Conservation (phyloP, 2,113 vertebrate genomes). For the Mus musculus region DNA sequence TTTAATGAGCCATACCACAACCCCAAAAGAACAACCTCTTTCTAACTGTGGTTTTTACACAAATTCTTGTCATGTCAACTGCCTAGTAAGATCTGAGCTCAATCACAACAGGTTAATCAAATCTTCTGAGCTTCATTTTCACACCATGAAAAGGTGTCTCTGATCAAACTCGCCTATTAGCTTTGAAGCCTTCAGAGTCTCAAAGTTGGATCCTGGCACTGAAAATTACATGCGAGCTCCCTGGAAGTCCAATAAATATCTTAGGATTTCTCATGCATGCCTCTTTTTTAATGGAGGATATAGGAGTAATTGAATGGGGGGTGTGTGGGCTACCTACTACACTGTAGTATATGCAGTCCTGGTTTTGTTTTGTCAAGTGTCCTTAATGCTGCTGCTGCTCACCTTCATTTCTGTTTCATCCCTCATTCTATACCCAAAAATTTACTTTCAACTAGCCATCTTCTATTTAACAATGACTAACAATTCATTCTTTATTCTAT, state of each 20-base stretch:
- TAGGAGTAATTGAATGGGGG: too few relatives aligned
- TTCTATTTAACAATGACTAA: too few relatives aligned
- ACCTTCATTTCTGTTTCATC: too few relatives aligned
- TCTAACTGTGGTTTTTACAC: background rate
- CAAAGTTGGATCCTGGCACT: rapidly evolving
- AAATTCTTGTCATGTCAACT: background rate
- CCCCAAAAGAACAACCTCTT: background rate
- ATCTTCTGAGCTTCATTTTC: background rate
- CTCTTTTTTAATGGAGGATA: too few relatives aligned
- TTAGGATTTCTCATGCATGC: too few relatives aligned
- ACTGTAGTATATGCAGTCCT: too few relatives aligned
- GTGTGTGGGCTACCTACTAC: too few relatives aligned
- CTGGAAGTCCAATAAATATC: background rate
- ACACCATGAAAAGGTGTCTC: background rate
- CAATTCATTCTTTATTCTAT: too few relatives aligned
- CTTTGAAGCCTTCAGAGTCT: background rate
- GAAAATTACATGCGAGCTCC: background rate
- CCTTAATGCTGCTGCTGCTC: too few relatives aligned
- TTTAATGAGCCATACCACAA: background rate
- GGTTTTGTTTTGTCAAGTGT: too few relatives aligned
- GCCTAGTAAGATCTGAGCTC: background rate
- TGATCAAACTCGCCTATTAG: background rate
- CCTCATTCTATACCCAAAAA: too few relatives aligned
- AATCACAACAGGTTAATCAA: background rate
- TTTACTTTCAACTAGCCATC: too few relatives aligned